Conservation (phyloP, 1,140 invertebrate genomes). For the Drosophila pachea region DNA sequence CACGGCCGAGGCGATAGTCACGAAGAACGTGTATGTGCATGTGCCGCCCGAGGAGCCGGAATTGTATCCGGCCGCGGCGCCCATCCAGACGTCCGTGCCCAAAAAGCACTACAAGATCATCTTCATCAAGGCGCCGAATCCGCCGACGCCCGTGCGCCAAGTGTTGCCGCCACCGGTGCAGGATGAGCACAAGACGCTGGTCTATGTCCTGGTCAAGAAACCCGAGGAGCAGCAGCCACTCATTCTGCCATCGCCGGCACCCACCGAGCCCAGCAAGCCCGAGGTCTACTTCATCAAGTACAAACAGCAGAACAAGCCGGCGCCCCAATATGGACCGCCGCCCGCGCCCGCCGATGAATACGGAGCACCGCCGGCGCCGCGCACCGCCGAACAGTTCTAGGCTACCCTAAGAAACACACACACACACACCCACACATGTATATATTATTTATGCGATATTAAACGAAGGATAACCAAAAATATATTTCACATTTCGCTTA, state of each 20-base stretch:
- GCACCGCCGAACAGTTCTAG: slow-evolving; percentile 66
- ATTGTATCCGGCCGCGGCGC: slow-evolving; percentile 53
- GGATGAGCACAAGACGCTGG: slow-evolving; percentile 90
- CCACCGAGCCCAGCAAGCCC: slow-evolving; percentile 81
- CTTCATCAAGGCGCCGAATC: slow-evolving; percentile 90
- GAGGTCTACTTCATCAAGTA: slow-evolving; percentile 83
- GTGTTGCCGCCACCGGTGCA: slow-evolving; percentile 80
- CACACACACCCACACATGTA: slow-evolving; percentile 24
- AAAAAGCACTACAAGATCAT: slow-evolving; percentile 93
- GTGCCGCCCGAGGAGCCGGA: slow-evolving; percentile 86
- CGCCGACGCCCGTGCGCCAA: slow-evolving; percentile 84
- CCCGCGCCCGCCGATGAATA: slow-evolving; percentile 68
- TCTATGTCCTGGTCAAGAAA: slow-evolving; percentile 92
- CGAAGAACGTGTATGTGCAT: slow-evolving; percentile 88
- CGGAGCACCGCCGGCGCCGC: slow-evolving; percentile 68
- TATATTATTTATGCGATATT: slow-evolving; percentile 67
- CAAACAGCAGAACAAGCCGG: slow-evolving; percentile 78
- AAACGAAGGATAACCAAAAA: slow-evolving; percentile 35
- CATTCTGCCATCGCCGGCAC: slow-evolving; percentile 79
- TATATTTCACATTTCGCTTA: neutral
- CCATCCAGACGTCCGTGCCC: slow-evolving; percentile 78
- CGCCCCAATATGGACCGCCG: slow-evolving; percentile 69
- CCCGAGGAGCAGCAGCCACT: slow-evolving; percentile 80
- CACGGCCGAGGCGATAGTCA: slow-evolving; percentile 79
- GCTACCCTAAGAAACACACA: slow-evolving; percentile 7